A percentile compares a stretch with the other conserved stretches of the same genome.
Evolutionary conservation across 92 coral and sea anemone genomes (phyloP).

Genomic region (Zoanthus gigantus): DNA sequence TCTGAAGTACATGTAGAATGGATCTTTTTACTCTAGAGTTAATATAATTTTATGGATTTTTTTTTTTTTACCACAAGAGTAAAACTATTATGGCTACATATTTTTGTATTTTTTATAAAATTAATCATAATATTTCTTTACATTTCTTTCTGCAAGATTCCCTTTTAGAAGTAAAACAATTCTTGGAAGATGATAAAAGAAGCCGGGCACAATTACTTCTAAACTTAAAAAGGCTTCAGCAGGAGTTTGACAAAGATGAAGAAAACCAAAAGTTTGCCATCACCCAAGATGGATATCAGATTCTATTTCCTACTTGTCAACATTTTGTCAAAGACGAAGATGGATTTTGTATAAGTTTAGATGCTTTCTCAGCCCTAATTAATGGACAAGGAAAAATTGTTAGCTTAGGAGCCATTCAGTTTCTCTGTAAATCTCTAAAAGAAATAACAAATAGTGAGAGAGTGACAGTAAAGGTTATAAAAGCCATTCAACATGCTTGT

Average conservation of each 20-base stretch:
- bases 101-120: no score
- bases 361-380: constrained; percentile 70
- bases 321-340: constrained; percentile 50
- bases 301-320: constrained; percentile 66
- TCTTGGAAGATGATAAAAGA: constrained; percentile 46
- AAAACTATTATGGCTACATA: no score
- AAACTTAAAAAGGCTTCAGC: constrained; percentile 56
- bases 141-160: constrained; percentile 59
- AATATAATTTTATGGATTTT: no score
- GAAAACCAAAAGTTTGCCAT: constrained; percentile 81
- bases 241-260: constrained; percentile 70
- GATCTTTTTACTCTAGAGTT: no score
- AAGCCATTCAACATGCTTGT: constrained; percentile 62
- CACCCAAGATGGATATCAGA: constrained; percentile 70
- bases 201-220: constrained; percentile 32
- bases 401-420: constrained; percentile 61
- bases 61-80: no score
- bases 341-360: constrained; percentile 58
- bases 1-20: no score
- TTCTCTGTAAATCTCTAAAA: constrained; percentile 69
- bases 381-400: constrained; percentile 75
- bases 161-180: constrained; percentile 61
- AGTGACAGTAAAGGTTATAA: constrained; percentile 53
- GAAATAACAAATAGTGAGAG: constrained; percentile 50
- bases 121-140: no score